Conservation (phyloP, 2,888 invertebrate species). For the Drosophila neotestacea region DNA sequence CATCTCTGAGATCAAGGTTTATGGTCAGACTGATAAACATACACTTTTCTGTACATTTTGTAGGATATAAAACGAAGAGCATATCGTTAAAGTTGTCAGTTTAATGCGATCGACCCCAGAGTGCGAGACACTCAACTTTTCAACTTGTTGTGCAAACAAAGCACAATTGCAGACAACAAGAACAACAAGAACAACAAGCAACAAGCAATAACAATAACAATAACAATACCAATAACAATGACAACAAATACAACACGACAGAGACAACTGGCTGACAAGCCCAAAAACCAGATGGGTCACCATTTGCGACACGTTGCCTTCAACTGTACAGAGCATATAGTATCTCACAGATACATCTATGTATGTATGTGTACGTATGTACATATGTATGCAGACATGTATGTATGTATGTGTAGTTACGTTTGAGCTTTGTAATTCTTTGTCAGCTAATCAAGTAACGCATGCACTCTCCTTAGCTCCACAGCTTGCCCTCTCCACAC, state of each 20-base stretch:
- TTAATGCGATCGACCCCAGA: conserved; percentile 9
- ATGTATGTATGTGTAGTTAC: conserved; percentile 18
- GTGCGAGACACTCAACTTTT: conserved; percentile 27
- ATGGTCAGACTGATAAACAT: not conserved
- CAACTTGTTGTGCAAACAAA: conserved; percentile 46
- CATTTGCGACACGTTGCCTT: conserved; percentile 44
- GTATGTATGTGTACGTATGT: not conserved
- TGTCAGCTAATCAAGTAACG: conserved; percentile 56
- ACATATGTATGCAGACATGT: not conserved
- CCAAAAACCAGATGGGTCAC: conserved; percentile 59
- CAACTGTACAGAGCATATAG: not conserved
- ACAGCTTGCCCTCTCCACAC: not conserved
- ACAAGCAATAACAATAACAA: conserved; percentile 8
- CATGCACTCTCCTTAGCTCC: conserved; percentile 18
- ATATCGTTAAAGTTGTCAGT: conserved; percentile 18
- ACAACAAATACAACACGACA: conserved; percentile 24
- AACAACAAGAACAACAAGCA: conserved; percentile 8
- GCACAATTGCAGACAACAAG: conserved; percentile 46
- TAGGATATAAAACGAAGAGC: conserved; percentile 13
- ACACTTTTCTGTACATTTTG: not conserved
- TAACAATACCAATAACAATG: conserved; percentile 3
- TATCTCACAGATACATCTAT: not conserved
- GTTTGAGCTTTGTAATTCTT: conserved; percentile 48
- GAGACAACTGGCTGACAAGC: conserved; percentile 41
- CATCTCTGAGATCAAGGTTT: not conserved